Percentiles rank a stretch among this genome's conserved stretches.
Conservation (phyloP, 1,140 invertebrate species). For the Babylonia areolata region DNA sequence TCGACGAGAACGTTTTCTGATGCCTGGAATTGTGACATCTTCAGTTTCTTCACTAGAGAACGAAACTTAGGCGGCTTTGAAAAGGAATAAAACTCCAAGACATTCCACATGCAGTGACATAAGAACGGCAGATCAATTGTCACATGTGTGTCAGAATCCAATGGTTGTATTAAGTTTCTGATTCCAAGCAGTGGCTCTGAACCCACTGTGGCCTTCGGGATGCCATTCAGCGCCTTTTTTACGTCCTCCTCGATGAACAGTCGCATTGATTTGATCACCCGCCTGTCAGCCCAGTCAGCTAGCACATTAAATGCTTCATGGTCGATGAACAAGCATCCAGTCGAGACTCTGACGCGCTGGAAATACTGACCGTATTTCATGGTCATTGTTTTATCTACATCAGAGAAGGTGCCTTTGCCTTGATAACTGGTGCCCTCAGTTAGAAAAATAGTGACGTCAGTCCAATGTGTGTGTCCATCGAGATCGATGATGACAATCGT, state of each 20-base stretch:
- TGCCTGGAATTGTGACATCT: background rate
- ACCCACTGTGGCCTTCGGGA: too few relatives aligned
- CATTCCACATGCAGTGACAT: too few relatives aligned
- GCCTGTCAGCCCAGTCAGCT: background rate
- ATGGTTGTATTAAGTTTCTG: background rate
- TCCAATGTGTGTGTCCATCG: too few relatives aligned
- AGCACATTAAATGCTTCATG: background rate
- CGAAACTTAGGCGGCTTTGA: background rate
- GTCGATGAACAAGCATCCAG: background rate
- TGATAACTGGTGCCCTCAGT: background rate
- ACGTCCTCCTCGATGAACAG: background rate
- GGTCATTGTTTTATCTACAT: background rate
- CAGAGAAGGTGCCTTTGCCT: background rate
- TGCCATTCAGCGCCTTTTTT: too few relatives aligned
- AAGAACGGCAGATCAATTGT: background rate
- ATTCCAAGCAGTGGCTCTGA: background rate
- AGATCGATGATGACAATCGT: too few relatives aligned
- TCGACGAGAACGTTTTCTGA: background rate
- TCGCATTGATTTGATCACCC: background rate
- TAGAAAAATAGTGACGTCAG: too few relatives aligned
- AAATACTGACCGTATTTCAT: background rate
- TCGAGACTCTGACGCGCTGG: background rate
- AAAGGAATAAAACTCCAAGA: background rate
- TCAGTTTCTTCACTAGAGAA: background rate
- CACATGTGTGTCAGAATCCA: background rate